Conservation (phyloP, 2,888 invertebrate genomes). For the Andrena marginata region DNA sequence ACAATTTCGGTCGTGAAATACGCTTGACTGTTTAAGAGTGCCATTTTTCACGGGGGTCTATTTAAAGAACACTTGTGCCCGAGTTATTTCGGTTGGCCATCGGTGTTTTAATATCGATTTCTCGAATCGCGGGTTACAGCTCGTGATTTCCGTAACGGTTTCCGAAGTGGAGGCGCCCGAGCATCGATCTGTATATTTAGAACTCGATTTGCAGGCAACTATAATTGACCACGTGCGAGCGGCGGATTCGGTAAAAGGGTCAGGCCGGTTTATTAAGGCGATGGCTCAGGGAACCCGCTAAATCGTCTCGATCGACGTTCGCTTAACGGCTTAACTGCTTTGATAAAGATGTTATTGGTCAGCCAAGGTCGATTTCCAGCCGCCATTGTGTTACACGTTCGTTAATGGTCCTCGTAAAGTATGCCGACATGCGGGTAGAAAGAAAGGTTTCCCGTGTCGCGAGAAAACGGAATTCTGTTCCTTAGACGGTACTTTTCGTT, state of each 20-base stretch:
- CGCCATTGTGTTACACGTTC: conserved; percentile 20
- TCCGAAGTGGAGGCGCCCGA: conserved; percentile 21
- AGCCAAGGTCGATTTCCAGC: conserved; percentile 47
- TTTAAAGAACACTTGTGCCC: neutral
- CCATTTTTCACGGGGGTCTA: neutral
- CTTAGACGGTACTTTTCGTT: too few relatives aligned
- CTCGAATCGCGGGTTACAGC: neutral
- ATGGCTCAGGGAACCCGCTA: conserved; percentile 32
- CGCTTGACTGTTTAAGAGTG: neutral
- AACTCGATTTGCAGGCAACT: conserved; percentile 29
- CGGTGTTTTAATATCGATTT: neutral
- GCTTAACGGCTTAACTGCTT: conserved; percentile 60
- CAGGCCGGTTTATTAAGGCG: conserved; percentile 58
- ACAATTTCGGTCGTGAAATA: conserved; percentile 3
- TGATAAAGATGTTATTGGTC: conserved; percentile 65
- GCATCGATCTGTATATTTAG: conserved; percentile 47
- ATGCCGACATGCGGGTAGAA: neutral
- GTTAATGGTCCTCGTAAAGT: neutral
- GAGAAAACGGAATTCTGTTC: too few relatives aligned
- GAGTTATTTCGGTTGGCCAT: neutral
- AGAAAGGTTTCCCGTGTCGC: too few relatives aligned
- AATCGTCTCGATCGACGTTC: conserved; percentile 51
- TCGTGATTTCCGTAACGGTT: conserved; percentile 9
- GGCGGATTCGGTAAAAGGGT: conserved; percentile 58
- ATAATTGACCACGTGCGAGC: conserved; percentile 53